Conservation (phyloP, 1,140 invertebrate species). For the Rhysida immarginata region DNA sequence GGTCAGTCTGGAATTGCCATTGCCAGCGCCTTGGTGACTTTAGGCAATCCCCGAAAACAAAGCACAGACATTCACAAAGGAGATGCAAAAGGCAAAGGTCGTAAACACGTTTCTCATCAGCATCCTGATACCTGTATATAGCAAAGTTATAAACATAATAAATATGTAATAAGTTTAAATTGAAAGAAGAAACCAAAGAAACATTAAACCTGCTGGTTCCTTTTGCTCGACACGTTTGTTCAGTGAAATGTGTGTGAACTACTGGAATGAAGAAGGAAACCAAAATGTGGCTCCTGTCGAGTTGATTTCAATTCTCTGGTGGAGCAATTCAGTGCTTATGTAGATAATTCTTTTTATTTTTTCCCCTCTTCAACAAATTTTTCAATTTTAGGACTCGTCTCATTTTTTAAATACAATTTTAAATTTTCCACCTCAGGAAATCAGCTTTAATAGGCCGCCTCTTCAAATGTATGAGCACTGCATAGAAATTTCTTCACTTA, state of each 20-base stretch:
- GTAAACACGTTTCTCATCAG: constrained; percentile 41
- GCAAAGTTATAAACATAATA: not conserved
- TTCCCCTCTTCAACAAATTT: too few species aligned
- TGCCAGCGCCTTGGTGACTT: constrained; percentile 17
- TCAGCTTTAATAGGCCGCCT: too few species aligned
- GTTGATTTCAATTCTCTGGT: not conserved
- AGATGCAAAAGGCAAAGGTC: constrained; percentile 44
- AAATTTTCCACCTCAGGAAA: too few species aligned
- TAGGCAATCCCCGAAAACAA: constrained; percentile 17
- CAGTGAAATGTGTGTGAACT: not conserved
- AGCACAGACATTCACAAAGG: constrained; percentile 32
- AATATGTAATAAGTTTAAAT: not conserved
- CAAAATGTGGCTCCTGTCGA: not conserved
- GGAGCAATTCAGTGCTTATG: not conserved
- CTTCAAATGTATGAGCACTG: too few species aligned
- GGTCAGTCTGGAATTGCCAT: constrained; percentile 49
- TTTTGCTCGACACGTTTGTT: not conserved
- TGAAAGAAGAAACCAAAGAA: not conserved
- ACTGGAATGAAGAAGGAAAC: not conserved
- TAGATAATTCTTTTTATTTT: too few species aligned
- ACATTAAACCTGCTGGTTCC: not conserved
- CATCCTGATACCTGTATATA: constrained; percentile 42
- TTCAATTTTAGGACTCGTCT: too few species aligned
- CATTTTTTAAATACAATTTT: too few species aligned
- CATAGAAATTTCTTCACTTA: too few species aligned